Evolutionary conservation across 2,888 invertebrate genomes (phyloP), one percentile per base, ranked within the genome.

Genomic region (Hydraecia micacea): DNA sequence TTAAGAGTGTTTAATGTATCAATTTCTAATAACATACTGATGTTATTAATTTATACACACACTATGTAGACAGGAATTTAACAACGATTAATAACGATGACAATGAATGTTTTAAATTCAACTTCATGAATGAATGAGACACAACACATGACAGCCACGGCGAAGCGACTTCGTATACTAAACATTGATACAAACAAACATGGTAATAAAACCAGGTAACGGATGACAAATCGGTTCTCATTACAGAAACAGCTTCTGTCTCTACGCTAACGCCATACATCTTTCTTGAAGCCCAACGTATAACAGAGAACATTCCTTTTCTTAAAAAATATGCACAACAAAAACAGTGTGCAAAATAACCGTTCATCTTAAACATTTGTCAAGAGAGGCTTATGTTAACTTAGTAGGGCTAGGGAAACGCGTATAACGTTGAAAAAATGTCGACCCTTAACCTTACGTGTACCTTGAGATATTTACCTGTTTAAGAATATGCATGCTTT

Each of bases 321-420:
- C 76, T 90, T 89, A 89, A 91, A 93, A 95, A 93, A 92, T 87
- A 93, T 90, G 86, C 89, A 92, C 87, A 94, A 93, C 92, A 94
- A 93, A 94, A 95, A 95, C 94, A 94, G 92, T 93, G 93, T 92
- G 94, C 93, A 94, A 95, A 95, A 96, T 95, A 96, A 95, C 96
- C 95, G 95, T 96, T 95, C 95, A 95, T 96, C 96, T 95, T 94
- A 94, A 93, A 93, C 96, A 97, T 97, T 96, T 97, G 96, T 97
- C 96, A 96, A 92, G 93, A 91, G 94, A 91, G 95, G 96, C 96
- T 96, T 96, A 96, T 90, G 94, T 92, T 95, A 95, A 94, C 95
- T 95, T 94, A 94, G 94, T 93, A 93, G 93, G 94, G 93, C 93
- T 93, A 94, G 93, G 94, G 93, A 93, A 93, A 93, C 92, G 92